A percentile compares a stretch with the other conserved stretches of the same genome.
phyloP scores from a whole-genome alignment of 2,797 vertebrate species.

The Lithobates sylvaticus region DNA sequence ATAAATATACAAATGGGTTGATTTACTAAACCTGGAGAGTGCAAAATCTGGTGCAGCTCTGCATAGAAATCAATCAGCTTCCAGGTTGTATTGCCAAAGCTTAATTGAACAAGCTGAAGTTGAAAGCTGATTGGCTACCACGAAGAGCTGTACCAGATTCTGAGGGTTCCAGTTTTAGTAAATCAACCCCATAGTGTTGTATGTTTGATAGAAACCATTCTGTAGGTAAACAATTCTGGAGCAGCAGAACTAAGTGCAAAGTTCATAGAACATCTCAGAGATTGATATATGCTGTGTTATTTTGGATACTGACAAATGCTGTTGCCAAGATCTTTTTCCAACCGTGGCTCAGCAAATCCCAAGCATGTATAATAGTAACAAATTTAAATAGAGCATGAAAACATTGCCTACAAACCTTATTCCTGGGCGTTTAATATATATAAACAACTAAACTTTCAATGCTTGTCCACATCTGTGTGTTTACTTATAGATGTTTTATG shows the following conservation, averaged over 20 bases:
- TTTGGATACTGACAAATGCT: conserved; percentile 66
- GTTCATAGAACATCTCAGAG: conserved; percentile 60
- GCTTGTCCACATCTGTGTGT: no score
- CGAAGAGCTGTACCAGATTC: no score
- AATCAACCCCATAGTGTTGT: not conserved
- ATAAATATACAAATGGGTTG: not conserved
- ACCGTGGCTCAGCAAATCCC: conserved; percentile 25
- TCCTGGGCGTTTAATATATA: not conserved
- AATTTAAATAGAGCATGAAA: conserved; percentile 18
- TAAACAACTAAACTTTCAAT: not conserved
- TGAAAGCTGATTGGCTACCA: no score
- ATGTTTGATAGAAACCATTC: conserved; percentile 3
- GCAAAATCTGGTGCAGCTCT: no score
- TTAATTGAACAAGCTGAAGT: no score
- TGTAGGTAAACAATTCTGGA: conserved; percentile 28
- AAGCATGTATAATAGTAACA: not conserved
- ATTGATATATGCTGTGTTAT: conserved; percentile 64
- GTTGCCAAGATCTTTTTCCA: conserved; percentile 46
- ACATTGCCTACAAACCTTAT: not conserved
- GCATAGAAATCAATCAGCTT: no score
- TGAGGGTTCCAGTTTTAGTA: no score
- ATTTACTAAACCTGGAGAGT: no score
- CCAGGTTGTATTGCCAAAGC: no score
- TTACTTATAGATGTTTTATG: no score
- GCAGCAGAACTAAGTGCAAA: conserved; percentile 48